These are phyloP conservation scores for Drosophila gunungcola DNA, from an alignment of 1,140 invertebrate genomes.

Conservation along the genomic window DNA sequence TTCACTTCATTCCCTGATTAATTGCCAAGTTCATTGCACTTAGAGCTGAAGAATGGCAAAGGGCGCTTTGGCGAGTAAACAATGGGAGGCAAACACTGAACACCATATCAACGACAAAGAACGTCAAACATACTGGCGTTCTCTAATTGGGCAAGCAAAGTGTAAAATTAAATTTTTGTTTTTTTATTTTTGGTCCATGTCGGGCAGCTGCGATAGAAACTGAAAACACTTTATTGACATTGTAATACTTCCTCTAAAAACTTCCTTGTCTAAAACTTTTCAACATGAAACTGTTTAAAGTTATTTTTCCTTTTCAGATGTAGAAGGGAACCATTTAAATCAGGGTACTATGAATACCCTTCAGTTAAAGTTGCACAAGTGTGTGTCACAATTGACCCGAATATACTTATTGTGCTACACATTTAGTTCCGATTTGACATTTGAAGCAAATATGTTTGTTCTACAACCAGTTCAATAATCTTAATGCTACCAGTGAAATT, in stretches of 20 bases:
- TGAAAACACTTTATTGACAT: constrained; percentile 25
- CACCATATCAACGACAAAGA: constrained; percentile 17
- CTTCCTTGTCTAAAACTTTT: neutral
- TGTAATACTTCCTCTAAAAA: constrained; percentile 31
- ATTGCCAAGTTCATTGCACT: constrained; percentile 62
- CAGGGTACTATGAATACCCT: neutral
- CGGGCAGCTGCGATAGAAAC: neutral
- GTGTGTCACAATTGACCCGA: neutral
- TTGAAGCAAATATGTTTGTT: constrained; percentile 19
- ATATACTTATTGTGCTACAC: neutral
- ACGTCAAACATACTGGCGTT: constrained; percentile 46
- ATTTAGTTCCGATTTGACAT: constrained; percentile 15
- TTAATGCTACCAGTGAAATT: neutral
- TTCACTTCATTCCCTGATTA: constrained; percentile 38
- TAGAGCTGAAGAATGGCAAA: neutral
- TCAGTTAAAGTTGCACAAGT: too few relatives aligned
- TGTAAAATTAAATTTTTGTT: constrained; percentile 50
- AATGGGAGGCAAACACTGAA: constrained; percentile 54
- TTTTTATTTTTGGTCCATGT: constrained; percentile 42
- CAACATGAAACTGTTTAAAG: neutral
- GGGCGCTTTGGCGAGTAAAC: constrained; percentile 7
- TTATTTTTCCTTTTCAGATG: constrained; percentile 32
- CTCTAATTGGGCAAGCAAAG: constrained; percentile 47
- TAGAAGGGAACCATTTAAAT: constrained; percentile 67
- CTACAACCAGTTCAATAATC: neutral